phyloP scores from a whole-genome alignment of 2,888 invertebrate genomes.

The Tryphoninae sp. region DNA sequence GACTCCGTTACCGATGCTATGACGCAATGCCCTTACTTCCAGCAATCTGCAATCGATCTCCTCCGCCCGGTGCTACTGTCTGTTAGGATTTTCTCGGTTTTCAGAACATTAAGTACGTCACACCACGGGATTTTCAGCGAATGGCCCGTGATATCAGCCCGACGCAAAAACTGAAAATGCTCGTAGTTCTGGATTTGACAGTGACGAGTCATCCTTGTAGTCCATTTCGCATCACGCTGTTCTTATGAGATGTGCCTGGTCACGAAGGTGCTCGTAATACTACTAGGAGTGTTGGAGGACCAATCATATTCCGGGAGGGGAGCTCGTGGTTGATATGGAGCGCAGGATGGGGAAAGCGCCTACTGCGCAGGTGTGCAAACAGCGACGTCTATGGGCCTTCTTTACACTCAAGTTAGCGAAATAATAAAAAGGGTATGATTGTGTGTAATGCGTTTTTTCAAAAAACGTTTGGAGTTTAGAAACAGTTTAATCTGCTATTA shows the following conservation, averaged over 20 bases:
- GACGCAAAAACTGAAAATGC: background rate
- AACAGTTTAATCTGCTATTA: no score
- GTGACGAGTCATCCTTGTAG: background rate
- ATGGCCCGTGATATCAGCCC: background rate
- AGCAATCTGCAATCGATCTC: constrained; percentile 65
- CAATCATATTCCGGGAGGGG: no score
- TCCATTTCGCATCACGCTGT: background rate
- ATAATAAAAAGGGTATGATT: no score
- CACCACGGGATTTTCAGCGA: background rate
- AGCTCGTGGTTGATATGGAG: no score
- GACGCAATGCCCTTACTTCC: constrained; percentile 65
- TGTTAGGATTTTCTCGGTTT: constrained; percentile 17
- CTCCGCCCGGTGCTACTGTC: constrained; percentile 27
- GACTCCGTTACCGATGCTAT: constrained; percentile 40
- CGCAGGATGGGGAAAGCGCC: no score
- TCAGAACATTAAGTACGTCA: constrained; percentile 5
- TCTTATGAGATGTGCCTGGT: background rate
- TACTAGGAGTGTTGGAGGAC: background rate
- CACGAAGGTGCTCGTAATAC: background rate
- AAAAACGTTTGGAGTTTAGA: no score
- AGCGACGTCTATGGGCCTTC: no score
- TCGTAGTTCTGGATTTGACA: background rate
- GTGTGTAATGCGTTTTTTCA: no score
- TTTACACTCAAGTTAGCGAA: no score
- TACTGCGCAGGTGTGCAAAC: no score